Conservation (phyloP, 30 jellyfish, hydroid and myxozoan species). For the Pelagia noctiluca region DNA sequence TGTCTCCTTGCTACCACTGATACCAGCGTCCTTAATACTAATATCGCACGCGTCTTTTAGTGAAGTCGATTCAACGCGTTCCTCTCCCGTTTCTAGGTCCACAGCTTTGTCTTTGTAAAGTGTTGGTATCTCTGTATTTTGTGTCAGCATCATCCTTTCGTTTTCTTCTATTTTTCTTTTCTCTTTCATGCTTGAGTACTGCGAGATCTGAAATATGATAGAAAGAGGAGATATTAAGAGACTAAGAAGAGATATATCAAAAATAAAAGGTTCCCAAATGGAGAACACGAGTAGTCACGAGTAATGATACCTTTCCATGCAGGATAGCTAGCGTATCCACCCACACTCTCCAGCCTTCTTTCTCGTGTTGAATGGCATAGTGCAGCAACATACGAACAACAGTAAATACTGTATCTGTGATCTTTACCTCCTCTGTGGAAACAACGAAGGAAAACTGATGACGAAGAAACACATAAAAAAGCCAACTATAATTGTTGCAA, state of each 20-base stretch:
- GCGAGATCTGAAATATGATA: constrained; percentile 32
- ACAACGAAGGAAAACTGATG: neutral
- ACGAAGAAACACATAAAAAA: neutral
- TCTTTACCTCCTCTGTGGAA: constrained; percentile 64
- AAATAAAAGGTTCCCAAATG: neutral
- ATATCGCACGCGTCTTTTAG: too few species aligned
- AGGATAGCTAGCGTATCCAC: constrained; percentile 97
- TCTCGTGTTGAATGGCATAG: constrained; percentile 90
- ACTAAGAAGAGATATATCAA: neutral
- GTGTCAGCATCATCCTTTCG: neutral
- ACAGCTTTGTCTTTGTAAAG: constrained; percentile 43
- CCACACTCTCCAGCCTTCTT: constrained; percentile 99
- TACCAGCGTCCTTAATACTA: too few species aligned
- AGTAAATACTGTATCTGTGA: constrained; percentile 85
- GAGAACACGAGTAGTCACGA: too few species aligned
- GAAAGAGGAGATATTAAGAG: neutral
- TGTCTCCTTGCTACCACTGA: too few species aligned
- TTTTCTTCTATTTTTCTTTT: constrained; percentile 16
- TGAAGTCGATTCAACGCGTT: constrained; percentile 6
- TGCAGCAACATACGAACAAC: constrained; percentile 86
- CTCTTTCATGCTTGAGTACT: constrained; percentile 22
- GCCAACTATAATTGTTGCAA: too few species aligned
- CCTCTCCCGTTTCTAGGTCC: constrained; percentile 60
- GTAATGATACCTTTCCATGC: constrained; percentile 81
- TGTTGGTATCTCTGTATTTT: constrained; percentile 11